Conservation (phyloP, 1,140 invertebrate species). For the Cheumatopsyche charites region DNA sequence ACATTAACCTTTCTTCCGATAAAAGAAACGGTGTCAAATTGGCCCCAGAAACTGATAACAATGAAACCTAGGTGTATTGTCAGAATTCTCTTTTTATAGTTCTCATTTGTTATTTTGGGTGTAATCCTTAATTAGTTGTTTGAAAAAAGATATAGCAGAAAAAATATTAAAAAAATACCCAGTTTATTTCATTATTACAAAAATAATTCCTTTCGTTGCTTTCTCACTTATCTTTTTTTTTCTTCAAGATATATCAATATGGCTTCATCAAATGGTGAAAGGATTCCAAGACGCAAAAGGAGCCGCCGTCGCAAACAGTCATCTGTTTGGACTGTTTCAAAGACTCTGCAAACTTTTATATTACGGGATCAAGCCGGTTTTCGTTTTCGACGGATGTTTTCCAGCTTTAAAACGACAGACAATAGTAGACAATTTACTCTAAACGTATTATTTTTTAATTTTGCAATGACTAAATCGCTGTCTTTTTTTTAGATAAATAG, state of each 20-base stretch:
- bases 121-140: too few species aligned
- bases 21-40: too few species aligned
- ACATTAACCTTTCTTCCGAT: too few species aligned
- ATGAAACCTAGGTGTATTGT: too few species aligned
- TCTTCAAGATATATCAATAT: slow-evolving; percentile 92
- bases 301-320: slow-evolving; percentile 83
- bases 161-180: too few species aligned
- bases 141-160: too few species aligned
- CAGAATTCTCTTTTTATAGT: too few species aligned
- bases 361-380: slow-evolving; percentile 95
- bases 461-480: neutral
- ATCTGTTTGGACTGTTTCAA: slow-evolving; percentile 91
- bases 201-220: too few species aligned
- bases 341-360: slow-evolving; percentile 95
- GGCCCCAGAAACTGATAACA: too few species aligned
- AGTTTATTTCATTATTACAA: too few species aligned
- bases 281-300: slow-evolving; percentile 90
- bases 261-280: slow-evolving; percentile 96
- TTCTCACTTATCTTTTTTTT: too few species aligned
- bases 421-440: slow-evolving; percentile 57
- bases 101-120: too few species aligned
- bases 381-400: slow-evolving; percentile 98
- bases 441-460: neutral
- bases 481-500: slow-evolving; percentile 70
- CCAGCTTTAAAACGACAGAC: slow-evolving; percentile 91